Evolutionary conservation across 1,140 invertebrate genomes (phyloP), one percentile per base, ranked within the genome.

Genomic region (Belonocnema kinseyi): DNA sequence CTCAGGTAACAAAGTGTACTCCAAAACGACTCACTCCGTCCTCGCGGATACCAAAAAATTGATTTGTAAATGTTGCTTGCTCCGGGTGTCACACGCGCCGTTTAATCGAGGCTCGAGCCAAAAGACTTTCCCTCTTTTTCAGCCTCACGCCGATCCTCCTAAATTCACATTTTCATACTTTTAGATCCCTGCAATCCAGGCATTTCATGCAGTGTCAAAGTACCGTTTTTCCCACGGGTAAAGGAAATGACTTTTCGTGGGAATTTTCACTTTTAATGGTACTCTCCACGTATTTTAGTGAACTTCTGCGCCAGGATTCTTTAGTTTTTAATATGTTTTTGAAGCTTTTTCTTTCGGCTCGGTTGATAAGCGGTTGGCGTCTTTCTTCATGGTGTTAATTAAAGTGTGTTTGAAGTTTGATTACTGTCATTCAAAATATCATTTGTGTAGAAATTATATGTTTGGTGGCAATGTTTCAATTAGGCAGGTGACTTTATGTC

Each of bases 131-230:
- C 33, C 5, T 16, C 10, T 40, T 66, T 66, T 40, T n/a, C 21
- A 66, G 16, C 40, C 6, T 1, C 5, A n/a, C 26, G 33, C 13
- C 33, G 40, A 16, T 40, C 14, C 40, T 40, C 13, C 13, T 46
- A 16, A 66, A 40, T 66, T 14, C n/a, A 16, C 26, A 40, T 66
- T 33, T 66, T 66, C 26, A 26, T 40, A 26, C 61, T 66, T 66
- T 14, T 46, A 46, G 26, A 40, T 66, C 40, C 58, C 7, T n/a
- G 16, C 13, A 46, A 40, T 40, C 16, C 14, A n/a, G 26, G 16
- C 61, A 40, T 40, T 66, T 66, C 40, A 66, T 33, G 61, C 33
- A 66, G 33, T 66, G 61, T 66, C 61, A 66, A 66, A 66, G 61
- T 66, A 66, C 61, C 61, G 61, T 66, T 66, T 66, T 66, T 66